phyloP scores from a whole-genome alignment of 2,888 invertebrate species.

The Ceraclea dissimilis region DNA sequence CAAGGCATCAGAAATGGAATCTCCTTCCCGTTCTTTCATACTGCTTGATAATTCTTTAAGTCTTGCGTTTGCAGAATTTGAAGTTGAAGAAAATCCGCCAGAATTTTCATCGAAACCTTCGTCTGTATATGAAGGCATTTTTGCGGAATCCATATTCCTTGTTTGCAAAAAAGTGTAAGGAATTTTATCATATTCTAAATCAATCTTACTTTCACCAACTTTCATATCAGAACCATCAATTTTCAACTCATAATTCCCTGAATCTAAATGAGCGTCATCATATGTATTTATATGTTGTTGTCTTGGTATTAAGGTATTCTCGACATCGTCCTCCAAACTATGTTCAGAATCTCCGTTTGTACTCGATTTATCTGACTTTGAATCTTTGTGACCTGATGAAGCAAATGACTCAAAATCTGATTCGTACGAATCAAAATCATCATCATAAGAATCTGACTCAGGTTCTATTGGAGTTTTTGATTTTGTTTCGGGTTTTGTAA shows the following conservation, averaged over 20 bases:
- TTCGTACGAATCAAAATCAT: slow-evolving; percentile 48
- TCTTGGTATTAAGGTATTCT: not conserved
- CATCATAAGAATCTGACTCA: slow-evolving; percentile 42
- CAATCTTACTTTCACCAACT: not conserved
- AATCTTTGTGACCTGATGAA: slow-evolving; percentile 9
- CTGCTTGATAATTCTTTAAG: not conserved
- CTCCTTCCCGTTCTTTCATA: not conserved
- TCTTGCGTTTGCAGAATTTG: slow-evolving; percentile 9
- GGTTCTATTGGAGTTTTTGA: slow-evolving; percentile 28
- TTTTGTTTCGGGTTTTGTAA: slow-evolving; percentile 23
- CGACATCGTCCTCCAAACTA: not conserved
- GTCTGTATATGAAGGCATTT: slow-evolving; percentile 18
- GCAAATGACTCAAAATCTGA: slow-evolving; percentile 44
- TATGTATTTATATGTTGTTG: slow-evolving; percentile 10
- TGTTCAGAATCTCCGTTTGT: slow-evolving; percentile 3
- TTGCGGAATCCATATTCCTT: slow-evolving; percentile 9
- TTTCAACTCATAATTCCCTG: slow-evolving; percentile 21
- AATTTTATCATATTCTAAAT: slow-evolving; percentile 4
- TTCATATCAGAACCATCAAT: slow-evolving; percentile 5
- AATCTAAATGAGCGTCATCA: slow-evolving; percentile 15
- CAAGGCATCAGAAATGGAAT: not conserved
- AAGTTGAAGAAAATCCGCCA: slow-evolving; percentile 18
- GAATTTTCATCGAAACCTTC: slow-evolving; percentile 25
- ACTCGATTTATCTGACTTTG: not conserved
- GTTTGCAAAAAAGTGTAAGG: slow-evolving; percentile 7